A percentile compares a stretch with the other conserved stretches of the same genome.
Evolutionary conservation across 2,113 vertebrate species (phyloP).

Genomic region (Heterocephalus glaber): DNA sequence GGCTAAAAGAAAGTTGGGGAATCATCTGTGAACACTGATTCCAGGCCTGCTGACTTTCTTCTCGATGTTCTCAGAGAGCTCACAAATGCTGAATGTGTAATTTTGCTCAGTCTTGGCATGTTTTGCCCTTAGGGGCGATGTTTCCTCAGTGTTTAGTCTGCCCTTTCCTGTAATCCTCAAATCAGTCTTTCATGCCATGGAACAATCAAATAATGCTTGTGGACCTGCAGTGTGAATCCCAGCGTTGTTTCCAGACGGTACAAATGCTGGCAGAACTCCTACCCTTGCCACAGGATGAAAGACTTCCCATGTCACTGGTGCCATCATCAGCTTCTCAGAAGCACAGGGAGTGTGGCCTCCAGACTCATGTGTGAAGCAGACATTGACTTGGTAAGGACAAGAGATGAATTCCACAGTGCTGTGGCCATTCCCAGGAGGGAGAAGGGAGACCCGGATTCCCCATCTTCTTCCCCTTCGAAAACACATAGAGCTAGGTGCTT

Average conservation of each 20-base stretch:
- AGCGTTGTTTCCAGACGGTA: background rate
- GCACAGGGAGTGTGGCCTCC: constrained; percentile 22
- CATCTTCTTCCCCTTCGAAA: background rate
- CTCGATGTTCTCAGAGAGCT: background rate
- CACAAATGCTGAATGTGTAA: background rate
- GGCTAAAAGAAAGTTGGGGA: constrained; percentile 1
- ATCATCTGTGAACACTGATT: background rate
- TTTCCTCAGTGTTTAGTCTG: constrained; percentile 27
- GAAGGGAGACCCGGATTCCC: background rate
- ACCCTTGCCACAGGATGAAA: constrained; percentile 35
- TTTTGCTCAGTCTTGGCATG: background rate
- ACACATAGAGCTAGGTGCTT: background rate
- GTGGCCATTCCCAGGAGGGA: background rate
- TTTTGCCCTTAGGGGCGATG: background rate
- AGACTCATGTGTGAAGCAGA: constrained; percentile 40
- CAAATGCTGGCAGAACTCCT: constrained; percentile 4
- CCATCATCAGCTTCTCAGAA: constrained; percentile 42
- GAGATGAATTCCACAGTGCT: background rate
- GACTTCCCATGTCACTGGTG: constrained; percentile 36
- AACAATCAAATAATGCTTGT: constrained; percentile 34
- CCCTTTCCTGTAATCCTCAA: background rate
- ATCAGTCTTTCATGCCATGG: background rate
- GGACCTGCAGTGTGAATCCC: constrained; percentile 5
- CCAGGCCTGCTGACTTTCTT: background rate
- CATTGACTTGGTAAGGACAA: background rate